A percentile compares a stretch with the other conserved stretches of the same genome.
phyloP scores from a whole-genome alignment of 2,113 vertebrate genomes.

The Semicossyphus pulcher region DNA sequence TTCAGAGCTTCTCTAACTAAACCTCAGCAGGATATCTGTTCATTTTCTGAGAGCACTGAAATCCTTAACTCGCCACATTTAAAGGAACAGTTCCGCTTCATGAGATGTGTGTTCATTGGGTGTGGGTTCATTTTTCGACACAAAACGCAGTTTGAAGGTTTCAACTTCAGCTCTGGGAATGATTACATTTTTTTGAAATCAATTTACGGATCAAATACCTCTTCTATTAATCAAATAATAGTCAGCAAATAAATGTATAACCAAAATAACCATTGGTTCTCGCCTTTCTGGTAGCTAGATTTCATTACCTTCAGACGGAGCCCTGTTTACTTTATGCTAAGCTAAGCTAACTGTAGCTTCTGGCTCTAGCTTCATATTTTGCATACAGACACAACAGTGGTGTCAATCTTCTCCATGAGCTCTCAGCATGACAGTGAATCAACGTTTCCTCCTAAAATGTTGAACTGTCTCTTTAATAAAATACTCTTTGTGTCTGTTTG shows the following conservation, averaged over 20 bases:
- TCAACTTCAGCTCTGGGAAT: too few species aligned
- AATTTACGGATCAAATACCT: too few species aligned
- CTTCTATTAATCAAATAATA: too few species aligned
- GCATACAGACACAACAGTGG: neutral
- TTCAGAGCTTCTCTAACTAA: too few species aligned
- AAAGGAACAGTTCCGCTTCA: neutral
- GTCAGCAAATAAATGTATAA: too few species aligned
- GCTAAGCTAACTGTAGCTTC: conserved; percentile 10
- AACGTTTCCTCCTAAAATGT: neutral
- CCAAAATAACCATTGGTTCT: too few species aligned
- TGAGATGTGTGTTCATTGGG: too few species aligned
- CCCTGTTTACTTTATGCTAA: conserved; percentile 4
- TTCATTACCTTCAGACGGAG: too few species aligned
- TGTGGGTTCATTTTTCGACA: too few species aligned
- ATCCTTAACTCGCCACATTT: neutral
- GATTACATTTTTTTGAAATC: too few species aligned
- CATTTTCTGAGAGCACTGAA: conserved; percentile 28
- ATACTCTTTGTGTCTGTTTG: neutral
- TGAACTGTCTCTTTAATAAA: neutral
- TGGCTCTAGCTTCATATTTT: neutral
- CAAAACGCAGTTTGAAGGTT: too few species aligned
- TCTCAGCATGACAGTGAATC: neutral
- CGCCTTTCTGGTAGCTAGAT: too few species aligned
- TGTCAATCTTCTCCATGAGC: neutral
- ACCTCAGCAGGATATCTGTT: neutral